phyloP scores from a whole-genome alignment of 1,140 invertebrate genomes.

The Penaeus indicus region DNA sequence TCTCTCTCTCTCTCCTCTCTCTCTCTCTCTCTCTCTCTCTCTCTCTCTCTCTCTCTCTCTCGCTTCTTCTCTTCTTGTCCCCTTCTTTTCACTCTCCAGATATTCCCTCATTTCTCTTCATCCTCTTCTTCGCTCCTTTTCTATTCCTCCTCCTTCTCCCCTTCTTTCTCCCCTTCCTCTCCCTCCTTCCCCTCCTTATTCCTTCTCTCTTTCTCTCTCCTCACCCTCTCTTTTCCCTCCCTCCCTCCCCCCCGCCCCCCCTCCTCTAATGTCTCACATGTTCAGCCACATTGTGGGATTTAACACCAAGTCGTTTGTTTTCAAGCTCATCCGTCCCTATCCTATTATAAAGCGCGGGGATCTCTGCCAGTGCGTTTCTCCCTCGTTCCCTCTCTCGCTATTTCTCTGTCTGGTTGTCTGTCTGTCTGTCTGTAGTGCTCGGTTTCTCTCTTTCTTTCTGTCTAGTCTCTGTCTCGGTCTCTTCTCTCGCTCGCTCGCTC shows the following conservation, averaged over 20 bases:
- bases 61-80: not conserved
- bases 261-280: too few species aligned
- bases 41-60: too few species aligned
- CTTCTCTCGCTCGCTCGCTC: constrained; percentile 4
- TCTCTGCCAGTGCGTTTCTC: too few species aligned
- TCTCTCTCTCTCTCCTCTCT: not conserved
- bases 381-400: not conserved
- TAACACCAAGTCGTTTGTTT: too few species aligned
- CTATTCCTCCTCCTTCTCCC: not conserved
- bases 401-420: not conserved
- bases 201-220: too few species aligned
- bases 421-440: too few species aligned
- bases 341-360: not conserved
- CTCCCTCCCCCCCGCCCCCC: not conserved
- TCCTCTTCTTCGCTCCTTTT: not conserved
- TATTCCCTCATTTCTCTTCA: too few species aligned
- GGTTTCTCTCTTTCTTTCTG: too few species aligned
- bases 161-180: not conserved
- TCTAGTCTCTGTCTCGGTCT: not conserved
- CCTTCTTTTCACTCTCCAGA: not conserved
- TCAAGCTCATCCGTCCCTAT: not conserved
- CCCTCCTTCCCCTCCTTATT: too few species aligned
- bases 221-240: constrained; percentile 3
- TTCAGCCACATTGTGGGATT: too few species aligned
- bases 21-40: not conserved